These are phyloP conservation scores for Danio albolineatus DNA, from an alignment of 2,797 vertebrate genomes.

Conservation along the genomic window DNA sequence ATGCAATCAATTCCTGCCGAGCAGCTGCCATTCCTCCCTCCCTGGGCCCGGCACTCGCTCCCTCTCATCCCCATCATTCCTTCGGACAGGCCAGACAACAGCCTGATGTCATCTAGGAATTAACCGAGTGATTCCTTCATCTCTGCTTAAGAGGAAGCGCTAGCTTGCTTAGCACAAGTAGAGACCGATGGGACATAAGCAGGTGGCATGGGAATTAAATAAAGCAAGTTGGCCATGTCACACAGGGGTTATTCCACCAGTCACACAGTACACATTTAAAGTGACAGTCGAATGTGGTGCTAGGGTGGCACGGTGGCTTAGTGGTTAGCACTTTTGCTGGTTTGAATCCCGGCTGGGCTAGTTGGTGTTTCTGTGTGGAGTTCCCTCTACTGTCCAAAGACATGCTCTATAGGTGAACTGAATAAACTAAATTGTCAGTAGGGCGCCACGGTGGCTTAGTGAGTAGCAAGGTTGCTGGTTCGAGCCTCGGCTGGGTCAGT, in stretches of 20 bases:
- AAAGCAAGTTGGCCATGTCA: constrained; percentile 17
- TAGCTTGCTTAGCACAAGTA: constrained; percentile 29
- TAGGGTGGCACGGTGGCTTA: no score
- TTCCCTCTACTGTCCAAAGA: no score
- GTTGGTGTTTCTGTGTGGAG: no score
- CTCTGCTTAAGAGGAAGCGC: constrained; percentile 58
- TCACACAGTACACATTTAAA: constrained; percentile 45
- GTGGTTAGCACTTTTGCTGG: background rate
- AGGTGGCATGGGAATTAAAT: background rate
- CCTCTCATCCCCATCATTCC: constrained; percentile 68
- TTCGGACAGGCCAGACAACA: constrained; percentile 77
- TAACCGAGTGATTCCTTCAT: constrained; percentile 68
- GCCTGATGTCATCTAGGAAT: constrained; percentile 75
- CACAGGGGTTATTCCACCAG: constrained; percentile 39
- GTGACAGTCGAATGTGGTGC: no score
- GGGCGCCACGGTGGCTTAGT: no score
- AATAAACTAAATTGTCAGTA: no score
- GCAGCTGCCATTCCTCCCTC: constrained; percentile 86
- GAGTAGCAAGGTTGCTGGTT: no score
- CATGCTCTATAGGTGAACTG: no score
- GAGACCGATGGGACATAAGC: background rate
- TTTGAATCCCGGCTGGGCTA: background rate
- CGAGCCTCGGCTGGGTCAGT: no score
- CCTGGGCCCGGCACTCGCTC: constrained; percentile 64
- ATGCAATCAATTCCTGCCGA: constrained; percentile 99